Conservation (phyloP, 2,888 invertebrate species). For the Trissolcus japonicus region DNA sequence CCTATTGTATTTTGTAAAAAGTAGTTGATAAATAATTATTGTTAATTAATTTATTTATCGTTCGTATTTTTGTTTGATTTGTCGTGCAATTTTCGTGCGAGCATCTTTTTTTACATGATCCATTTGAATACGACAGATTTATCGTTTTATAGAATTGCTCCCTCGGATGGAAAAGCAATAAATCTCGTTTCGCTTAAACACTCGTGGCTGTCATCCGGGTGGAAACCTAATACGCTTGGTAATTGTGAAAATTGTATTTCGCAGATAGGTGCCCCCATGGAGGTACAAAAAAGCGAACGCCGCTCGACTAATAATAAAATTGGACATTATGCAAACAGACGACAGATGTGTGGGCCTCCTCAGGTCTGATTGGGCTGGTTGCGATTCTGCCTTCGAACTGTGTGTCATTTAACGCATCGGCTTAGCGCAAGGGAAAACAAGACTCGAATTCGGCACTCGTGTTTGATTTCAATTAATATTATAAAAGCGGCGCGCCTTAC, state of each 20-base stretch:
- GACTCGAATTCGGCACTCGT: conserved; percentile 53
- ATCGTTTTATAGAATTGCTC: conserved; percentile 31
- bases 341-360: conserved; percentile 30
- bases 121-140: conserved; percentile 21
- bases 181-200: conserved; percentile 35
- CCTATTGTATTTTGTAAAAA: too few species aligned
- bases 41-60: too few species aligned
- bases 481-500: conserved; percentile 59
- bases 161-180: conserved; percentile 35
- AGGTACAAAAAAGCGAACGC: conserved; percentile 35
- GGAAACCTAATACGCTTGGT: conserved; percentile 46
- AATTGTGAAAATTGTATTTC: conserved; percentile 45
- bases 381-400: conserved; percentile 26
- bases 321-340: conserved; percentile 66
- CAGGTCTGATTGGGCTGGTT: conserved; percentile 17
- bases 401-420: conserved; percentile 59
- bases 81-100: background rate
- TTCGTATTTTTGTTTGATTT: background rate
- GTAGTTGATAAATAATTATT: too few species aligned
- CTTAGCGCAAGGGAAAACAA: conserved; percentile 55
- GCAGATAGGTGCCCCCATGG: conserved; percentile 29
- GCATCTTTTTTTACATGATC: conserved; percentile 7
- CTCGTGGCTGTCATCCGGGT: conserved; percentile 26
- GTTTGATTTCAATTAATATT: conserved; percentile 68
- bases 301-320: conserved; percentile 57